Base-by-base conservation (phyloP, 2,113 vertebrate species). In the Syngnathus floridae region DNA sequence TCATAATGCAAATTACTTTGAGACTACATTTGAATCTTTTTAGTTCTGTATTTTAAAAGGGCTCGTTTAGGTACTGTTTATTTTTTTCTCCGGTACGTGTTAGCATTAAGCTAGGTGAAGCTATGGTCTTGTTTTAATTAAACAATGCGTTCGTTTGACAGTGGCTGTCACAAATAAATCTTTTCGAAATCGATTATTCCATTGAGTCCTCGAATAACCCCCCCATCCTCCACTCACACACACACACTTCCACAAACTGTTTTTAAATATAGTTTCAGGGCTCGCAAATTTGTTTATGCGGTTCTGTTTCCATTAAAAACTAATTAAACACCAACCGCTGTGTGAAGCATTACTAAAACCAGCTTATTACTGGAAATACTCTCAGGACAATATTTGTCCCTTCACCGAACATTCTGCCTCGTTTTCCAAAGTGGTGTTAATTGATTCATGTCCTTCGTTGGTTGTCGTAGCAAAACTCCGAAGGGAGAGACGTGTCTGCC, bases 361-460 rank as follows among this genome's bases (percentile, higher is more conserved):
- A 43, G 59, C 40, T 41, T 21, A 61, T 61, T 43, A 22, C 59
- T 43, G 12, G 13, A 61, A 14, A 61, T 43, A 61, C 16, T 60
- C 19, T 40, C 43, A 16, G 43, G 59, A 26, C 38, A 43, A 22
- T 61, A 22, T 57, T 43, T 45, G 57, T 37, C 37, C 57, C 57
- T 60, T 60, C 37, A 38, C 9, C 13, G 37, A 60, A 60, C 37
- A 60, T 21, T 56, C 14, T 21, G 58, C 19, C 58, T 38, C 19
- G 6, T 60, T 60, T 60, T 43, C n/a, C 38, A 61, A 61, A 61
- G n/a, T 43, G 59, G n/a, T 22, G 59, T 26, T 61, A 61, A 61
- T 61, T 43, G 40, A 43, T 61, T 61, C 59, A 26, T 43, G 38
- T 61, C 13, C 40, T 61, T 61, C 26, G 40, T 41, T 45, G 21